A percentile compares a stretch with the other conserved stretches of the same genome.
Evolutionary conservation across 2,113 vertebrate genomes (phyloP).

Genomic region (Saguinus midas): DNA sequence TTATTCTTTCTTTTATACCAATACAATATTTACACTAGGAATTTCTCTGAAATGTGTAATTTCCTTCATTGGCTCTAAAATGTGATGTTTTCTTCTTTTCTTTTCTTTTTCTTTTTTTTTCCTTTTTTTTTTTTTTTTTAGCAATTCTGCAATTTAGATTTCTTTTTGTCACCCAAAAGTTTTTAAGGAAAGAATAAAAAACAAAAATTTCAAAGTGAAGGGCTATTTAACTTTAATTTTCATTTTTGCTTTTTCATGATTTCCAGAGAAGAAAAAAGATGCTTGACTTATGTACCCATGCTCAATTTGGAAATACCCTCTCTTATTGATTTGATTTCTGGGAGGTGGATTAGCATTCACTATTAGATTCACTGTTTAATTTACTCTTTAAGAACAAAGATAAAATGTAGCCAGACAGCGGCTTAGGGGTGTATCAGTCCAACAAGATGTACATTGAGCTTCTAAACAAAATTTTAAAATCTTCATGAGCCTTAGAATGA

Average conservation of each 20-base stretch:
- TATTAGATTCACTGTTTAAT: background rate
- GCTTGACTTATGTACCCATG: background rate
- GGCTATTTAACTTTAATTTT: conserved; percentile 10
- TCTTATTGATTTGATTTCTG: background rate
- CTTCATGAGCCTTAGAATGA: background rate
- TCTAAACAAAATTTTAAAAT: background rate
- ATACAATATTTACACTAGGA: background rate
- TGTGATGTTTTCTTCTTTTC: background rate
- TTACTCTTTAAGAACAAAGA: background rate
- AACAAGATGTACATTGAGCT: background rate
- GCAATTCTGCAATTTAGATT: background rate
- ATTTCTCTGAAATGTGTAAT: background rate
- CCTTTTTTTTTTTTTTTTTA: background rate
- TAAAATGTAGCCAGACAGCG: background rate
- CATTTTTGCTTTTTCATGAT: background rate
- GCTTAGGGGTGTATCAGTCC: background rate
- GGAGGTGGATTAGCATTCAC: background rate
- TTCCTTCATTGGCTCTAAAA: background rate
- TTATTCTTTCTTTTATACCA: background rate
- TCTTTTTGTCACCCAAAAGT: background rate
- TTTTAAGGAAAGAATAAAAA: conserved; percentile 26
- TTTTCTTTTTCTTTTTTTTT: background rate
- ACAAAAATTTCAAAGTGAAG: background rate
- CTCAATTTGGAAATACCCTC: conserved; percentile 5
- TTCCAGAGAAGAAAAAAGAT: background rate